Base-by-base conservation (phyloP, 1,140 invertebrate genomes). In the Drosophila punjabiensis region DNA sequence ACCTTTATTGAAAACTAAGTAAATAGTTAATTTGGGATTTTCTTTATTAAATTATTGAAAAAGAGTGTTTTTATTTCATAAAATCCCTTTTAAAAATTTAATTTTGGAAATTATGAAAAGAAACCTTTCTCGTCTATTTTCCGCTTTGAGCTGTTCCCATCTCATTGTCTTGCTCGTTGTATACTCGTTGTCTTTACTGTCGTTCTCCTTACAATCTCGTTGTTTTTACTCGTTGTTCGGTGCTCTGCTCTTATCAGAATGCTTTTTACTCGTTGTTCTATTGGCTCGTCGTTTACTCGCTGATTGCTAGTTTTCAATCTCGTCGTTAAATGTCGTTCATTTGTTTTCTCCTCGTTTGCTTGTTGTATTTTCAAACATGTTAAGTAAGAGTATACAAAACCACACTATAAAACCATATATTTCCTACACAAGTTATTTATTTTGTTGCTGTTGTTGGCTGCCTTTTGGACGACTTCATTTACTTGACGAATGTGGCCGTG, bases 401-500 rank as follows among this genome's bases (percentile, higher is more conserved):
- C 47, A n/a, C 30, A 28, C 35, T 50, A 20, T 9, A 8, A 24
- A 7, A 9, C 14, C 20, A 1, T 37, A 30, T 3, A 24, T 24
- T 63, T 66, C 32, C 24, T 20, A 11, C 41, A 10, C 41, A 43
- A 43, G 52, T 47, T 76, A 47, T 81, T 59, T 47, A 63, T 65
- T 50, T 73, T 45, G 20, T 48, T 61, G 64, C 32, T 39, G 33
- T 53, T 74, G 70, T 30, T 53, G 47, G 18, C 48, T 14, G 56
- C 58, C 69, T 14, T 33, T 52, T 41, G 65, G 48, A 60, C 61
- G 41, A 85, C 74, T 81, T 69, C 52, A 77, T 81, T 84, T 68
- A 74, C 65, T 78, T 87, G 85, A 87, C 87, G 77, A 87, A 87
- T 89, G 77, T 79, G 63, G 28, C 37, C 32, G 52, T 64, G 53